phyloP scores from a whole-genome alignment of 2,888 invertebrate species.

The Agriotes lineatus region DNA sequence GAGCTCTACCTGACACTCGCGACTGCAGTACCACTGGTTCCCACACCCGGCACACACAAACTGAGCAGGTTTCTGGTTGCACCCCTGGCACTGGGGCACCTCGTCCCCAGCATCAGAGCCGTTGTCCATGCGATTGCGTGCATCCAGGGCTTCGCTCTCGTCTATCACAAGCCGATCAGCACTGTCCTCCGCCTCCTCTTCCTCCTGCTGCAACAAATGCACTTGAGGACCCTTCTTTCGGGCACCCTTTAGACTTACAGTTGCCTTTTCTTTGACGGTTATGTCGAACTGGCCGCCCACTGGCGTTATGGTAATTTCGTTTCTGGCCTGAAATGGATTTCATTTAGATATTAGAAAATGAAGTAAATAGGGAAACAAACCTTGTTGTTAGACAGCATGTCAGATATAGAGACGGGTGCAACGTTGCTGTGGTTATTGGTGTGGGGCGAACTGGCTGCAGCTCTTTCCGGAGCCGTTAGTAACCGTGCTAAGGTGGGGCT shows the following conservation, averaged over 20 bases:
- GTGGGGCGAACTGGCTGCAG: conserved; percentile 33
- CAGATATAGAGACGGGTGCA: conserved; percentile 62
- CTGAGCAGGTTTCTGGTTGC: conserved; percentile 83
- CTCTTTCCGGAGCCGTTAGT: conserved; percentile 73
- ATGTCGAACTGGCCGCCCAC: conserved; percentile 64
- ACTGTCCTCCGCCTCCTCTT: conserved; percentile 75
- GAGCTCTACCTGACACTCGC: conserved; percentile 93
- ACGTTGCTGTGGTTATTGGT: conserved; percentile 45
- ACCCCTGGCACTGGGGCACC: conserved; percentile 88
- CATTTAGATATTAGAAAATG: neutral
- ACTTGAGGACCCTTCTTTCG: neutral
- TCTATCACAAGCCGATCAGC: conserved; percentile 73
- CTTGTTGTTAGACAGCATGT: conserved; percentile 64
- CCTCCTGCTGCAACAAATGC: conserved; percentile 49
- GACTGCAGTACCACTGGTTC: conserved; percentile 95
- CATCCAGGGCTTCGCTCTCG: conserved; percentile 68
- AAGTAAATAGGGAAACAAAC: conserved; percentile 48
- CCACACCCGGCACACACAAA: conserved; percentile 92
- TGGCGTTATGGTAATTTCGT: conserved; percentile 74
- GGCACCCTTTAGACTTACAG: neutral
- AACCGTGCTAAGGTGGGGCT: conserved; percentile 86
- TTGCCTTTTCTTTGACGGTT: conserved; percentile 33
- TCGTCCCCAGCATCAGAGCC: conserved; percentile 66
- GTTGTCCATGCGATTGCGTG: conserved; percentile 57
- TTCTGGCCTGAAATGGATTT: conserved; percentile 65